phyloP scores from a whole-genome alignment of 2,113 vertebrate genomes.

The Zosterops borbonicus region DNA sequence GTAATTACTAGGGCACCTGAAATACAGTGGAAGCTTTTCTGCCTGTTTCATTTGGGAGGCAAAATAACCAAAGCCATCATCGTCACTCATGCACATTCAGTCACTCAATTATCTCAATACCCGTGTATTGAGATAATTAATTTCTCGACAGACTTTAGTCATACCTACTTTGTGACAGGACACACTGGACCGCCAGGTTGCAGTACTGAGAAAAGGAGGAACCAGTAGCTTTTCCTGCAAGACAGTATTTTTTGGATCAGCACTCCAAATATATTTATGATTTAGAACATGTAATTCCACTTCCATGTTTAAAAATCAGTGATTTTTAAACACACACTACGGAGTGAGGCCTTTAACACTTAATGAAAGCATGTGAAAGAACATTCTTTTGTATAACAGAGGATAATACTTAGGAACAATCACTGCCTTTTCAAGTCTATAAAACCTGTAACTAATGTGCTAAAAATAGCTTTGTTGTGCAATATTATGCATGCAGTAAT shows the following conservation, averaged over 20 bases:
- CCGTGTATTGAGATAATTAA: background rate
- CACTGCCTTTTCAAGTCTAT: constrained; percentile 36
- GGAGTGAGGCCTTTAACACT: background rate
- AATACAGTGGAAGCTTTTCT: background rate
- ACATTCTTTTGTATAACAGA: constrained; percentile 6
- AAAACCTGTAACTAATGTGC: constrained; percentile 50
- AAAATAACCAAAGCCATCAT: background rate
- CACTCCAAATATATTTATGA: background rate
- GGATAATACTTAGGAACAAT: constrained; percentile 30
- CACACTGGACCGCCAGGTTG: background rate
- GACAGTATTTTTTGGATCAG: background rate
- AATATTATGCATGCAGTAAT: constrained; percentile 62
- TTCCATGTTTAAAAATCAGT: background rate
- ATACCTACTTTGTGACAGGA: background rate
- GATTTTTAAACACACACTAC: background rate
- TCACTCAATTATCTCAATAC: background rate
- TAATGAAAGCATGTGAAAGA: constrained; percentile 28
- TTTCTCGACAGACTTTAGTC: background rate
- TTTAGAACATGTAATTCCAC: background rate
- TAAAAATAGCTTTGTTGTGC: constrained; percentile 63
- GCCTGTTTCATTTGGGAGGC: background rate
- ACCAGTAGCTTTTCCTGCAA: background rate
- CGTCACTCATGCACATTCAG: background rate
- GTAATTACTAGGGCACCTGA: background rate
- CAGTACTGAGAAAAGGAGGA: background rate